Percentiles rank a stretch among this genome's conserved stretches.
phyloP scores from a whole-genome alignment of 1,140 invertebrate species.

The Zaprionus nigranus region DNA sequence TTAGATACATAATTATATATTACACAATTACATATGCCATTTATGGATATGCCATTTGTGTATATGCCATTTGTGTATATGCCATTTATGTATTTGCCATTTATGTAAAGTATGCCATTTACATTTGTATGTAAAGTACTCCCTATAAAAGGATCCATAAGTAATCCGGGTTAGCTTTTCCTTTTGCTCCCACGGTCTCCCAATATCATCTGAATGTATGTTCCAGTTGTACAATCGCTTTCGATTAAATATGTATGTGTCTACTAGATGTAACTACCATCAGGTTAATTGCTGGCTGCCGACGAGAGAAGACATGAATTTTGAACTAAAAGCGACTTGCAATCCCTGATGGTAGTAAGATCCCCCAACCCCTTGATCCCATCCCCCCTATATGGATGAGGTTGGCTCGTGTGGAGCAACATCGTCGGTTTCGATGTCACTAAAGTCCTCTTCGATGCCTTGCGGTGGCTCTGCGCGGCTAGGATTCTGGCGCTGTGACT shows the following conservation, averaged over 20 bases:
- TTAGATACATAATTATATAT: too few species aligned
- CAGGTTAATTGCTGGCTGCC: background rate
- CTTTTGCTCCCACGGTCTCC: too few species aligned
- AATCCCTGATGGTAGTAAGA: background rate
- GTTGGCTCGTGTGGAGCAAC: background rate
- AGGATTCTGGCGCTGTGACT: background rate
- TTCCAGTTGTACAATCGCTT: too few species aligned
- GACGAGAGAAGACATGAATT: constrained; percentile 4
- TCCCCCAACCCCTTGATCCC: too few species aligned
- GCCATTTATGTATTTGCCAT: too few species aligned
- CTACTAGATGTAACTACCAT: background rate
- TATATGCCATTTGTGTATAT: too few species aligned
- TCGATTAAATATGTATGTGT: background rate
- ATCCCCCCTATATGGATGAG: background rate
- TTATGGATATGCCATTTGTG: too few species aligned
- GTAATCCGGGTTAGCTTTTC: too few species aligned
- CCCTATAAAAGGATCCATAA: background rate
- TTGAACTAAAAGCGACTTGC: constrained; percentile 4
- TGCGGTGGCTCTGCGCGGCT: background rate
- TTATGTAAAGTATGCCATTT: too few species aligned
- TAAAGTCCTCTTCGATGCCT: constrained; percentile 14
- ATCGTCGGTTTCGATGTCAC: constrained; percentile 23
- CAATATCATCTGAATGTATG: too few species aligned
- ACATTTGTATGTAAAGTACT: background rate
- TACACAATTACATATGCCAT: too few species aligned